phyloP scores from a whole-genome alignment of 2,888 invertebrate species.

The Lordiphosa fenestrarum region DNA sequence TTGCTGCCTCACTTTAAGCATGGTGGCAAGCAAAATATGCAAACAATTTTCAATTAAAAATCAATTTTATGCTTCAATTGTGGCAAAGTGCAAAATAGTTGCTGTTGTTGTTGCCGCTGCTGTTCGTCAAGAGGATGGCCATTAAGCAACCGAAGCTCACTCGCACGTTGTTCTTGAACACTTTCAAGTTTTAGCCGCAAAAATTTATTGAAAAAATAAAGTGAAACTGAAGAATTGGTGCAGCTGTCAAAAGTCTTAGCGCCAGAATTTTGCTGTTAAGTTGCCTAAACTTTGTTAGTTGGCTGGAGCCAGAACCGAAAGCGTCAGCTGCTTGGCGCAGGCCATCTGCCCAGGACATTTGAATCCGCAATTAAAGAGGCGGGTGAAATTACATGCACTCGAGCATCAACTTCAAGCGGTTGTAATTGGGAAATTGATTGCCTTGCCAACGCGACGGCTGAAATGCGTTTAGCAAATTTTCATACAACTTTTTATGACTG shows the following conservation, averaged over 20 bases:
- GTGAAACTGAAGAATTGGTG: conserved; percentile 26
- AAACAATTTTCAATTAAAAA: conserved; percentile 76
- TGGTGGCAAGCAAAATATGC: conserved; percentile 50
- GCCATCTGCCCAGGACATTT: too few relatives aligned
- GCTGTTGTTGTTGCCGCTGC: conserved; percentile 26
- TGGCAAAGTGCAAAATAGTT: conserved; percentile 65
- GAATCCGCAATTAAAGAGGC: background rate
- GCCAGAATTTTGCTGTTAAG: conserved; percentile 38
- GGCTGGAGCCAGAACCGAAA: too few relatives aligned
- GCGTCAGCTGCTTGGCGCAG: too few relatives aligned
- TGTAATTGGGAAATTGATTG: conserved; percentile 70
- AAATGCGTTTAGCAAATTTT: conserved; percentile 66
- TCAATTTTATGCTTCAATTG: conserved; percentile 76
- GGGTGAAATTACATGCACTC: too few relatives aligned
- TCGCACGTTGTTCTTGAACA: conserved; percentile 16
- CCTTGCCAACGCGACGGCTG: conserved; percentile 12
- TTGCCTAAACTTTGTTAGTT: conserved; percentile 15
- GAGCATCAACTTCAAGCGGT: conserved; percentile 43
- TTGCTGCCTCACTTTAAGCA: conserved; percentile 10
- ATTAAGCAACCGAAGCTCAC: conserved; percentile 7
- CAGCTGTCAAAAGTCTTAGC: conserved; percentile 58
- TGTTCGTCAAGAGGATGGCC: background rate
- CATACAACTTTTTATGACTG: conserved; percentile 74
- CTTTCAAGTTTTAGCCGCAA: conserved; percentile 13
- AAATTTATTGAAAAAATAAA: conserved; percentile 38